These are phyloP conservation scores for Cynodonichthys magdalenae DNA, from an alignment of 2,797 vertebrate species.

Conservation along the genomic window DNA sequence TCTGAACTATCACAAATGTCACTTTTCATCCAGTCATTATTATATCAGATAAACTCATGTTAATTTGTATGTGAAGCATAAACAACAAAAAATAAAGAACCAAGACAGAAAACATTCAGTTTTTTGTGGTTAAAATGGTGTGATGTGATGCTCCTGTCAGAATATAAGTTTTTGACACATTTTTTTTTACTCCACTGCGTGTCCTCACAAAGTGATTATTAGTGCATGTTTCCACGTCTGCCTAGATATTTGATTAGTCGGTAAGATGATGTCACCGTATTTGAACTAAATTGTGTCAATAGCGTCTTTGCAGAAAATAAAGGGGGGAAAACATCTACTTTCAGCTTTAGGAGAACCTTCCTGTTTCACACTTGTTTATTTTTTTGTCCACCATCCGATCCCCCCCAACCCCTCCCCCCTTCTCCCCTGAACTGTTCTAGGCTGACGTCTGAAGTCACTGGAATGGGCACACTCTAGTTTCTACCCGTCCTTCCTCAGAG, in stretches of 20 bases:
- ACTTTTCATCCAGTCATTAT: background rate
- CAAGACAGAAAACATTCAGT: constrained; percentile 27
- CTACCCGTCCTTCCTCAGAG: constrained; percentile 81
- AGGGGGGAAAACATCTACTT: constrained; percentile 25
- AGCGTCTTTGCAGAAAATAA: constrained; percentile 18
- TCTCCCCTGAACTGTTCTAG: constrained; percentile 83
- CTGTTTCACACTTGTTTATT: constrained; percentile 75
- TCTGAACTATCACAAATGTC: too few relatives aligned
- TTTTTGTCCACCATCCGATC: constrained; percentile 64
- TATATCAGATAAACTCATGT: background rate
- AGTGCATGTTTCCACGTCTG: constrained; percentile 18
- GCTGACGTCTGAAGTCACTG: constrained; percentile 99
- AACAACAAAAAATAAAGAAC: constrained; percentile 43
- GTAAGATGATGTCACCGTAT: constrained; percentile 20
- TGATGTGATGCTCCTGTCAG: constrained; percentile 64
- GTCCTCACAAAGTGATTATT: constrained; percentile 20
- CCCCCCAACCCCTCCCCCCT: constrained; percentile 37
- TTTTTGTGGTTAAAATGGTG: constrained; percentile 62
- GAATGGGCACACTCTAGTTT: constrained; percentile 95
- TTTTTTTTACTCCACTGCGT: constrained; percentile 43
- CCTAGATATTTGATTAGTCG: constrained; percentile 25
- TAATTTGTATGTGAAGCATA: constrained; percentile 53
- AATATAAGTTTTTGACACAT: constrained; percentile 22
- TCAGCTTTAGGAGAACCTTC: constrained; percentile 59
- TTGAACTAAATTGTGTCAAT: background rate